These are phyloP conservation scores for Megaleporinus macrocephalus DNA, from an alignment of 2,113 vertebrate genomes.

Conservation along the genomic window DNA sequence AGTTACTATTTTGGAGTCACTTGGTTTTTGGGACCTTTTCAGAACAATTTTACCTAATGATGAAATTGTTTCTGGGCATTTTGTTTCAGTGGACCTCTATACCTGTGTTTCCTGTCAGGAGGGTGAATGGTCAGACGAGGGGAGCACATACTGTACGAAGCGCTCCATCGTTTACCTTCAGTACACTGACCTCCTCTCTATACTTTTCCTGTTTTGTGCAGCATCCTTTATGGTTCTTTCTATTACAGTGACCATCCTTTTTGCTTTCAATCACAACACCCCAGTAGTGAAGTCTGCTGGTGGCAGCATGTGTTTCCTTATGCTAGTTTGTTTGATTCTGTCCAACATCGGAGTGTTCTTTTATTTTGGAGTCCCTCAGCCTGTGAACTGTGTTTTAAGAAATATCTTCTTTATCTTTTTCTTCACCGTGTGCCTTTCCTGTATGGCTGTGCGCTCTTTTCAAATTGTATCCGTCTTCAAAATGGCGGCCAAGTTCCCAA, in stretches of 20 bases:
- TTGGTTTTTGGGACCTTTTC: too few relatives aligned
- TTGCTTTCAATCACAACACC: slow-evolving; percentile 74
- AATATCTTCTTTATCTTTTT: slow-evolving; percentile 73
- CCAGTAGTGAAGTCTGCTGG: slow-evolving; percentile 87
- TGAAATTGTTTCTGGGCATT: not conserved
- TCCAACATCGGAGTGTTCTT: slow-evolving; percentile 78
- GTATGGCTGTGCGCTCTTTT: slow-evolving; percentile 82
- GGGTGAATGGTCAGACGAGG: slow-evolving; percentile 76
- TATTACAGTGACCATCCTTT: slow-evolving; percentile 69
- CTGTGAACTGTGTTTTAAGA: slow-evolving; percentile 70
- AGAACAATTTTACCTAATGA: not conserved
- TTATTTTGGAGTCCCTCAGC: slow-evolving; percentile 78
- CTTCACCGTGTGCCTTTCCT: slow-evolving; percentile 80
- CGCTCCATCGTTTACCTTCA: slow-evolving; percentile 72
- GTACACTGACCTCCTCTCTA: slow-evolving; percentile 67
- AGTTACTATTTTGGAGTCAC: not conserved
- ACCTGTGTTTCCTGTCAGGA: slow-evolving; percentile 74
- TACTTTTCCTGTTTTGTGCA: slow-evolving; percentile 63
- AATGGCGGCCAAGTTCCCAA: slow-evolving; percentile 77
- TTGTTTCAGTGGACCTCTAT: slow-evolving; percentile 67
- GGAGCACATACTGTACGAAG: slow-evolving; percentile 77
- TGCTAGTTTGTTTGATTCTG: slow-evolving; percentile 77
- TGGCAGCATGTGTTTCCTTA: slow-evolving; percentile 82
- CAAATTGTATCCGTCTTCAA: slow-evolving; percentile 89
- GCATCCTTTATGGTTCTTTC: slow-evolving; percentile 67